Conservation (phyloP, 2,888 invertebrate species). For the Teleiodes luculella region DNA sequence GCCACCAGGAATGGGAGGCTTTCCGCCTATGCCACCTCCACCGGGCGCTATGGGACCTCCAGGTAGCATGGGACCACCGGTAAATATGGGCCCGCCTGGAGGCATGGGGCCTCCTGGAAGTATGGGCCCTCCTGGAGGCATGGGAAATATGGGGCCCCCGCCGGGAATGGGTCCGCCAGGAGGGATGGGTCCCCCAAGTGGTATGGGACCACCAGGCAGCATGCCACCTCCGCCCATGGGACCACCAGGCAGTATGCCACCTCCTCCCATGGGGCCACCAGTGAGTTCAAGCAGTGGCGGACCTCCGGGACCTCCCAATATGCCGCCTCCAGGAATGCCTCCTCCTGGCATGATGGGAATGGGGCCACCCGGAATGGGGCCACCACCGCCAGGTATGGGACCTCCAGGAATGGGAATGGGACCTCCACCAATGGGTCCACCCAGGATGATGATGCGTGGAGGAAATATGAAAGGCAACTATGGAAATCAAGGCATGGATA, state of each 20-base stretch:
- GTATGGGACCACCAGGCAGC: slow-evolving; percentile 18
- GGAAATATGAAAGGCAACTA: slow-evolving; percentile 53
- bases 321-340: slow-evolving; percentile 38
- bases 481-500: slow-evolving; percentile 56
- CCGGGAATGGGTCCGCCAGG: slow-evolving; percentile 9
- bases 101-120: slow-evolving; percentile 42
- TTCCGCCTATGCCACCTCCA: slow-evolving; percentile 57
- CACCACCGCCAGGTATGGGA: slow-evolving; percentile 39
- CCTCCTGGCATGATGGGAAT: slow-evolving; percentile 37
- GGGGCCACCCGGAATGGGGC: slow-evolving; percentile 37
- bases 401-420: slow-evolving; percentile 37
- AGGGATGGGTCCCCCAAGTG: not conserved
- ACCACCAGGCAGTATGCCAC: slow-evolving; percentile 34
- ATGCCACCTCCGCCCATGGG: slow-evolving; percentile 22
- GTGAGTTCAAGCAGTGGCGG: slow-evolving; percentile 41
- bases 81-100: slow-evolving; percentile 43
- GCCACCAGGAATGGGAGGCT: slow-evolving; percentile 47
- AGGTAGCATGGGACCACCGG: slow-evolving; percentile 33
- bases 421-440: slow-evolving; percentile 41
- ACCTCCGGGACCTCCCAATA: slow-evolving; percentile 35
- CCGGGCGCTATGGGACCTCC: slow-evolving; percentile 49
- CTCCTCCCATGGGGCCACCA: slow-evolving; percentile 40
- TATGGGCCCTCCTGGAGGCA: slow-evolving; percentile 53
- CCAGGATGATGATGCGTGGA: slow-evolving; percentile 41
- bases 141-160: slow-evolving; percentile 26